A percentile compares a stretch with the other conserved stretches of the same genome.
phyloP scores from a whole-genome alignment of 2,113 vertebrate species.

The Phrynosoma platyrhinos region DNA sequence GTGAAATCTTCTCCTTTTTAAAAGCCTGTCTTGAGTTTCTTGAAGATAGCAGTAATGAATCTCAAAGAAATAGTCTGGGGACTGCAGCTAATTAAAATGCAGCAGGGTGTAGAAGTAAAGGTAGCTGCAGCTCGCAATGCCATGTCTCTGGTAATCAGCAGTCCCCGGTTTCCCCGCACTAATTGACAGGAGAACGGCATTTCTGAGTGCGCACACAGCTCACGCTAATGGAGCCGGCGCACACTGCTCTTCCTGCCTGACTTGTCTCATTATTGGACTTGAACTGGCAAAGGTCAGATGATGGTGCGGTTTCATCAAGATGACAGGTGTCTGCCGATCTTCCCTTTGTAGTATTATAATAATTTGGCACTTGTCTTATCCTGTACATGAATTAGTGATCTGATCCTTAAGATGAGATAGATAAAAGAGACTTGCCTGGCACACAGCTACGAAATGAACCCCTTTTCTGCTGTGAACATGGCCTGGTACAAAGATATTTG shows the following conservation, averaged over 20 bases:
- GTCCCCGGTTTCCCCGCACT: slow-evolving; percentile 78
- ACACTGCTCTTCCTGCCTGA: slow-evolving; percentile 79
- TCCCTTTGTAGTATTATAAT: slow-evolving; percentile 80
- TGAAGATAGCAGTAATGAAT: slow-evolving; percentile 79
- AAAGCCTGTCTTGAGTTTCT: slow-evolving; percentile 74
- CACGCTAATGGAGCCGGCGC: slow-evolving; percentile 79
- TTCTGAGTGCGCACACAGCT: slow-evolving; percentile 69
- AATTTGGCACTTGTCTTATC: slow-evolving; percentile 83
- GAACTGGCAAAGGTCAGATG: slow-evolving; percentile 84
- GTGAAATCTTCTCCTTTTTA: slow-evolving; percentile 58
- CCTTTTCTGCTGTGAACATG: slow-evolving; percentile 27
- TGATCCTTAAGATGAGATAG: slow-evolving; percentile 73
- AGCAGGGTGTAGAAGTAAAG: slow-evolving; percentile 79
- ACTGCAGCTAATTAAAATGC: slow-evolving; percentile 88
- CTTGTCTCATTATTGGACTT: slow-evolving; percentile 87
- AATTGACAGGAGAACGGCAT: slow-evolving; percentile 86
- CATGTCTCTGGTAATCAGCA: slow-evolving; percentile 81
- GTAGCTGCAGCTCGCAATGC: slow-evolving; percentile 74
- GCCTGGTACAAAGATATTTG: not conserved
- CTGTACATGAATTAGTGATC: slow-evolving; percentile 79
- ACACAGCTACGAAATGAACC: slow-evolving; percentile 37
- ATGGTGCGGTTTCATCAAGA: slow-evolving; percentile 78
- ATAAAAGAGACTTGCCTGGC: slow-evolving; percentile 59
- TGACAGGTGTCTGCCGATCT: slow-evolving; percentile 82
- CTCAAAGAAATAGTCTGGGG: slow-evolving; percentile 79